Evolutionary conservation across 2,797 vertebrate genomes (phyloP).

Genomic region (Bucorvus abyssinicus): DNA sequence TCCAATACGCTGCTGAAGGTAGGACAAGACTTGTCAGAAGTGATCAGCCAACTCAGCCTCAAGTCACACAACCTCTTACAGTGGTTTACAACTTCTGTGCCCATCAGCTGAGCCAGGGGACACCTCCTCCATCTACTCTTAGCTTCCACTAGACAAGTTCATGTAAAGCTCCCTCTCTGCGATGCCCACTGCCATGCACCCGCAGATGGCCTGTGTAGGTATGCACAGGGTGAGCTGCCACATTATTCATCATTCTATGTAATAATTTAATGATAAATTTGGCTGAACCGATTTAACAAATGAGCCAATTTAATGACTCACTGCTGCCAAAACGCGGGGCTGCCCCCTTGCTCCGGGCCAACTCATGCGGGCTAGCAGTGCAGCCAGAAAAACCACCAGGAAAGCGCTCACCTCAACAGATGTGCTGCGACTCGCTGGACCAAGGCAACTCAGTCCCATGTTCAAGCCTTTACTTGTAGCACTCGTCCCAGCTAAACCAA

Average conservation of each 20-base stretch:
- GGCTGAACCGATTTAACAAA: not conserved
- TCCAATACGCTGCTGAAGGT: not conserved
- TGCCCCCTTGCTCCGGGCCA: not conserved
- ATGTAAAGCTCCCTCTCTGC: not conserved
- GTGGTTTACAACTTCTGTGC: not conserved
- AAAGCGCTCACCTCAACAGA: not conserved
- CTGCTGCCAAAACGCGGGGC: not conserved
- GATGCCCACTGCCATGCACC: not conserved
- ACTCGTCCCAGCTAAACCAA: not conserved
- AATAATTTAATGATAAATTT: not conserved
- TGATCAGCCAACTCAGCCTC: not conserved
- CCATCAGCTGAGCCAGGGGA: not conserved
- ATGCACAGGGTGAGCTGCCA: fast-evolving
- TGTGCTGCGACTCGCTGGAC: not conserved
- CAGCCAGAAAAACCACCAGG: not conserved
- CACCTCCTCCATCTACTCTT: not conserved
- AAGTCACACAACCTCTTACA: not conserved
- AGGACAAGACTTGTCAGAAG: not conserved
- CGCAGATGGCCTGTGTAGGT: fast-evolving
- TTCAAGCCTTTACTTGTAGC: not conserved
- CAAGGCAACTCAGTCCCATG: not conserved
- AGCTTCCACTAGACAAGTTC: not conserved
- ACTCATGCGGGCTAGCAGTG: not conserved
- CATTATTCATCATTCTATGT: not conserved
- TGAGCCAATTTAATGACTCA: not conserved